These are phyloP conservation scores for Meiosimyza platycephala DNA, from an alignment of 2,888 invertebrate genomes.

Conservation along the genomic window DNA sequence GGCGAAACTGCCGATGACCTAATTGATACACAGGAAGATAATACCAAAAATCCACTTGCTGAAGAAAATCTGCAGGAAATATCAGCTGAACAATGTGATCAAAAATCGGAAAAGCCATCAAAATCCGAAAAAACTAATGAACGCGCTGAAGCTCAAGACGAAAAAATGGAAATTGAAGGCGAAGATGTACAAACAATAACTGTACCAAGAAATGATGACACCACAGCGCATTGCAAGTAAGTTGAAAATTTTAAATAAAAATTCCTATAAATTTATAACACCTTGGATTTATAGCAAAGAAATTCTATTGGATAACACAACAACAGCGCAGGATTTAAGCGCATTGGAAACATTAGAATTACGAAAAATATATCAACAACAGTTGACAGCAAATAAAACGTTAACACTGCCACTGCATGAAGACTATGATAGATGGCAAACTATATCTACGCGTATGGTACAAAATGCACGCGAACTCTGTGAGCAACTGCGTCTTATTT, in stretches of 20 bases:
- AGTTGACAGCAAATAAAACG: constrained; percentile 54
- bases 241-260: constrained; percentile 41
- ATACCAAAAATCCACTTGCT: constrained; percentile 55
- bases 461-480: constrained; percentile 85
- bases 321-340: constrained; percentile 55
- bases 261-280: neutral
- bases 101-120: constrained; percentile 61
- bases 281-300: constrained; percentile 54
- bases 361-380: constrained; percentile 61
- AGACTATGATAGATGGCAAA: constrained; percentile 64
- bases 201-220: constrained; percentile 77
- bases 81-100: constrained; percentile 69
- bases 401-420: constrained; percentile 58
- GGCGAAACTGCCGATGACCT: constrained; percentile 65
- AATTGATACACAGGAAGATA: constrained; percentile 67
- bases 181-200: constrained; percentile 75
- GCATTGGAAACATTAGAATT: constrained; percentile 58
- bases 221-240: constrained; percentile 81
- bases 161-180: constrained; percentile 78
- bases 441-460: constrained; percentile 65
- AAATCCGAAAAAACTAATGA: constrained; percentile 67
- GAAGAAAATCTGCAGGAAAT: constrained; percentile 58
- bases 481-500: constrained; percentile 90
- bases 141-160: constrained; percentile 66
- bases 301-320: constrained; percentile 57